Evolutionary conservation across 1,140 invertebrate species (phyloP), one percentile per base, ranked within the genome.

Genomic region (Macrostomum lignano): DNA sequence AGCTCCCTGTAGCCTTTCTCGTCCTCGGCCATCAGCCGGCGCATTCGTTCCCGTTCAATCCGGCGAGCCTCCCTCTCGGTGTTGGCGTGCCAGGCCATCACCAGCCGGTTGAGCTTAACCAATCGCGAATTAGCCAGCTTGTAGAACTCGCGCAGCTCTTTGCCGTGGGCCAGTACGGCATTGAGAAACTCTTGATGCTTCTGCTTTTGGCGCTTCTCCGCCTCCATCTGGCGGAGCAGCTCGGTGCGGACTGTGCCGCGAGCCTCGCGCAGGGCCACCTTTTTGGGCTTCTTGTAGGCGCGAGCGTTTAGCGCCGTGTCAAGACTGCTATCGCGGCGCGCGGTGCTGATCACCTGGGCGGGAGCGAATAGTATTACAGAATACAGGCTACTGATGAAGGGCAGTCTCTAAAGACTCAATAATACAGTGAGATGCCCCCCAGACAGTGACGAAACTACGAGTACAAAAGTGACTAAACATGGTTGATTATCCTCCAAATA

Each of bases 21-120:
- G 49, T 65, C 63, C 46, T 66, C 63, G 36, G 50, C 54, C 84
- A 98, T 98, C 20, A 98, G 65, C 45, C 78, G 70, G 34, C 78
- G 64, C 79, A 96, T 86, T 69, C 88, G 74, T 56, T 93, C 84
- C 51, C 94, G 93, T 53, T 96, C 88, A 25, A 93, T 82, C 37
- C 82, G 67, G 52, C 93, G 79, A 55, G 94, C 84, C 58, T 96
- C 86, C 7, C 84, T 63, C 56, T 98, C 88, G 4, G 79, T 84
- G 58, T 96, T 96, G 1, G 79, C 77, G 58, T 96, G 84, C 50
- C 88, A 76, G 49, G 78, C 81, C 54, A 86, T 68, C 3, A 96
- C 69, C 1, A 84, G 78, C 58, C 91, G 93, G 54, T 91, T 93
- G 29, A 93, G 61, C 36, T 84, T 74, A 11, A 66, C 67, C 45